Base-by-base conservation (phyloP, 1,140 invertebrate genomes). In the Drosophila paulistorum region DNA sequence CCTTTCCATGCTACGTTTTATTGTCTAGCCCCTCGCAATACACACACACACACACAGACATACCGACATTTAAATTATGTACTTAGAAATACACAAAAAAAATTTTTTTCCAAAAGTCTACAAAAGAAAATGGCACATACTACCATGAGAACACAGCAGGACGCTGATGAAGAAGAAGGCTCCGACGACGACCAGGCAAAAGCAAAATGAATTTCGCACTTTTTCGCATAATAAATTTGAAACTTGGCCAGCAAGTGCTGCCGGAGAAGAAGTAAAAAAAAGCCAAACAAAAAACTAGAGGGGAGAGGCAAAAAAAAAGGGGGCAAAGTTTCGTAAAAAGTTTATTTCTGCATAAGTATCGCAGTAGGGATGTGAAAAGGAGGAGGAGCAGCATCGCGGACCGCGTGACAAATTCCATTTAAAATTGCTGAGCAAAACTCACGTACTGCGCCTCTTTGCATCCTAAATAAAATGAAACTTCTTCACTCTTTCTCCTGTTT, bases 131-230 rank as follows among this genome's bases (percentile, higher is more conserved):
- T 84, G 77, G 84, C 80, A 79, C 37, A 39, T 39, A 13, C 37
- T 39, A 39, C 3, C 11, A 39, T 3, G 10, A 39, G 37, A 39
- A 63, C 78, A 62, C 84, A 87, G 84, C 84, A 84, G 84, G 77
- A 80, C 72, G 68, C 60, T 60, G 68, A 51, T 54, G 61, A 37
- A 62, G 64, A 62, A 76, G 59, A 75, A 71, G 77, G 70, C 76
- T 66, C 59, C 59, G 54, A 37, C 58, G 57, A 75, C 71, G 54
- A 65, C 62, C 54, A 68, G 68, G 66, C 68, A 51, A 74, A 77
- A 83, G 76, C 79, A 85, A 91, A 91, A 91, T 91, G 90, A 91
- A 91, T 91, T 91, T 91, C 90, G 90, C 90, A 91, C 90, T 91
- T 91, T 91, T 91, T 91, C 90, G 90, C 90, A 90, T 91, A 90